phyloP scores from a whole-genome alignment of 1,140 invertebrate species.

The Euglossa dilemma region DNA sequence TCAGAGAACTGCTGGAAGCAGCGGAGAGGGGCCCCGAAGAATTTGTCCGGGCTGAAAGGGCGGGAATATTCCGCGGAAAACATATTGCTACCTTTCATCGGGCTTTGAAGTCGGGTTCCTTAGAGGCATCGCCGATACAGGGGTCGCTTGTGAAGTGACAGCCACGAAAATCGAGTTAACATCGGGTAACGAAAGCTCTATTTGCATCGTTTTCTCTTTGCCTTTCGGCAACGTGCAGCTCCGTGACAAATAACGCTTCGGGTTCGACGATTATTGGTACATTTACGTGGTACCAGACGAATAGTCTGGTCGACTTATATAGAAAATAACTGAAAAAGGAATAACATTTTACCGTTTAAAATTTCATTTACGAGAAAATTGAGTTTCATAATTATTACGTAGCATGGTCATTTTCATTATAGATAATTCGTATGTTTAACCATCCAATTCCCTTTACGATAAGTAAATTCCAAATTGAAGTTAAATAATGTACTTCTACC shows the following conservation, averaged over 20 bases:
- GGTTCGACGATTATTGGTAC: neutral
- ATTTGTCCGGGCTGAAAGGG: conserved; percentile 23
- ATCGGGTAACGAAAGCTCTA: conserved; percentile 14
- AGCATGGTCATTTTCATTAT: no score
- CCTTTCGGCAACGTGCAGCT: neutral
- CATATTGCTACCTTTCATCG: conserved; percentile 35
- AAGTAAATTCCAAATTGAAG: no score
- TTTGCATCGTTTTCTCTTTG: neutral
- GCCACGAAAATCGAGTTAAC: conserved; percentile 38
- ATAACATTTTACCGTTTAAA: no score
- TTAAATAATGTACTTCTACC: no score
- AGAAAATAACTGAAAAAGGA: no score
- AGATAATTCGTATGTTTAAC: no score
- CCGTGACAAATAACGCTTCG: neutral
- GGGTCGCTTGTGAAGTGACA: conserved; percentile 1
- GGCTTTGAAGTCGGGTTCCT: conserved; percentile 52
- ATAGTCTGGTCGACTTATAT: no score
- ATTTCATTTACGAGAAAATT: no score
- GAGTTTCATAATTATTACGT: no score
- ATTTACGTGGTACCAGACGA: no score
- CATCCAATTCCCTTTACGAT: no score
- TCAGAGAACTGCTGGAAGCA: conserved; percentile 27
- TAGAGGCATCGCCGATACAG: conserved; percentile 37
- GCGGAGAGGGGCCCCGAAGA: conserved; percentile 30
- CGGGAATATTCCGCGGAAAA: conserved; percentile 51